A percentile compares a stretch with the other conserved stretches of the same genome.
These are phyloP conservation scores for Drosophila ficusphila DNA, from an alignment of 1,140 invertebrate species.

Conservation along the genomic window DNA sequence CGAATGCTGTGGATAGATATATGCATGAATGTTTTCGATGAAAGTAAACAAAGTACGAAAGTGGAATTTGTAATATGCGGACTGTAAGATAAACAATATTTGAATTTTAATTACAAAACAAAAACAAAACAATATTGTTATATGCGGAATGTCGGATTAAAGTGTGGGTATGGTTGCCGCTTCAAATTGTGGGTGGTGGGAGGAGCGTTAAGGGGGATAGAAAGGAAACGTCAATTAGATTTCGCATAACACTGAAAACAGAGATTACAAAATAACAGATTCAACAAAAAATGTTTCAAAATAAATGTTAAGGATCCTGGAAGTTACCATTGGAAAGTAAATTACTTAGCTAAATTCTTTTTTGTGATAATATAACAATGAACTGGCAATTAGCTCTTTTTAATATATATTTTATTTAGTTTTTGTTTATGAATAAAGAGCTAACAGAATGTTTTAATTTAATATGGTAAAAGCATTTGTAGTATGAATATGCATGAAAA, in stretches of 20 bases:
- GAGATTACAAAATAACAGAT: too few relatives aligned
- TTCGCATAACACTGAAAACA: conserved; percentile 44
- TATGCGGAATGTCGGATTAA: conserved; percentile 4
- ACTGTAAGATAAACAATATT: conserved; percentile 22
- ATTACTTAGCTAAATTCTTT: too few relatives aligned
- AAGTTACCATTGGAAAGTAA: too few relatives aligned
- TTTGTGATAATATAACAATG: too few relatives aligned
- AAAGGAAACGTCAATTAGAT: conserved; percentile 61
- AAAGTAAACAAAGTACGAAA: conserved; percentile 30
- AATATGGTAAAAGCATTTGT: too few relatives aligned
- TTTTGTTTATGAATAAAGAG: too few relatives aligned
- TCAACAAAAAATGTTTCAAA: too few relatives aligned
- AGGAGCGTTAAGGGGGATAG: not conserved
- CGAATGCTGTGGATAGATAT: not conserved
- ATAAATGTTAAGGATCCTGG: too few relatives aligned
- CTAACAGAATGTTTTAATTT: too few relatives aligned
- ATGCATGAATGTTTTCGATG: conserved; percentile 9
- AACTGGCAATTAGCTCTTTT: too few relatives aligned
- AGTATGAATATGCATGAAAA: too few relatives aligned
- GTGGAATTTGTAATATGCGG: conserved; percentile 30
- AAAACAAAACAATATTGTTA: conserved; percentile 14
- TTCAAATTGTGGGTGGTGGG: not conserved
- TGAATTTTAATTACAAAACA: conserved; percentile 40
- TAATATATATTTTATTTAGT: too few relatives aligned
- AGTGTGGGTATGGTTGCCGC: conserved; percentile 3